Percentiles rank a stretch among this genome's conserved stretches.
phyloP scores from a whole-genome alignment of 2,113 vertebrate species.

The Merops nubicus region DNA sequence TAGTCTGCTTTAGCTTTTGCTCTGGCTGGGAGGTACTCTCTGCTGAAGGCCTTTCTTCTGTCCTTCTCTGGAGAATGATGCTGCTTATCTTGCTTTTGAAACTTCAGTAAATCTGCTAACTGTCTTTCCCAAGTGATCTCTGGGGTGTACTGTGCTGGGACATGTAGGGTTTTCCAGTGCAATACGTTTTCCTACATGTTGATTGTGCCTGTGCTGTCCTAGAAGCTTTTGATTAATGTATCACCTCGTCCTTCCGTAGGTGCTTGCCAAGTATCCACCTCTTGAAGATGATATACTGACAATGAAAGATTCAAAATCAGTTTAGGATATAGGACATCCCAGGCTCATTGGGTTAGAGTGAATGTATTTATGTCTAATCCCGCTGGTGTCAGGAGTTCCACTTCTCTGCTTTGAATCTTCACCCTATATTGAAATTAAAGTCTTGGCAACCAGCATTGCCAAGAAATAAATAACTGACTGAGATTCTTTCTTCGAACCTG shows the following conservation, averaged over 20 bases:
- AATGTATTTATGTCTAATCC: background rate
- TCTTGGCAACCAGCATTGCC: background rate
- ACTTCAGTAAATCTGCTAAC: background rate
- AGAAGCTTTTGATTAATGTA: background rate
- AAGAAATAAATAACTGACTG: background rate
- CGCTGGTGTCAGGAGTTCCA: background rate
- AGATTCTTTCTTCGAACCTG: background rate
- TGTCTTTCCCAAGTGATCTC: background rate
- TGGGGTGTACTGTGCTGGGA: background rate
- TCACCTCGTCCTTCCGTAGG: background rate
- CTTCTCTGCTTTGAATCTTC: background rate
- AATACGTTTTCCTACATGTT: background rate
- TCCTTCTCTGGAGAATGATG: background rate
- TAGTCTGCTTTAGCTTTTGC: background rate
- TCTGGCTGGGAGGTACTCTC: background rate
- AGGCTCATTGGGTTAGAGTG: background rate
- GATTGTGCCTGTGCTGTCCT: background rate
- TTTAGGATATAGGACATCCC: background rate
- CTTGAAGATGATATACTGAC: background rate
- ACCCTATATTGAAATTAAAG: background rate
- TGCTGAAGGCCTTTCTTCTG: background rate
- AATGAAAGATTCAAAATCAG: background rate
- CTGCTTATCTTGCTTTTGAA: background rate
- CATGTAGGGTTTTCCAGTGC: background rate
- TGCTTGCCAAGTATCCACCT: background rate